These are phyloP conservation scores for Cataglyphis rosenhaueri DNA, from an alignment of 2,888 invertebrate genomes.

Conservation along the genomic window DNA sequence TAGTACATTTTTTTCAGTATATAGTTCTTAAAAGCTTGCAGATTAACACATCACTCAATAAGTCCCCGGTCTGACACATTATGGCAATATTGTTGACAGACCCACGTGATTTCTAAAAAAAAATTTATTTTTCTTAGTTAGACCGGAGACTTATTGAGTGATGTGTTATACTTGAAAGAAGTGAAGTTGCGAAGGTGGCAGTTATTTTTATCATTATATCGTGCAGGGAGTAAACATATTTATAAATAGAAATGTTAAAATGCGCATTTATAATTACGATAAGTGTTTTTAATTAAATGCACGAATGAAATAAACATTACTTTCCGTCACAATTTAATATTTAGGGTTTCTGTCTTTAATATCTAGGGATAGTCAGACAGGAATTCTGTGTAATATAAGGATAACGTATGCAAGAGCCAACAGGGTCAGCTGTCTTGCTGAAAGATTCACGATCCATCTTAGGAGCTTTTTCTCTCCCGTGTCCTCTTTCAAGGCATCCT, in stretches of 20 bases:
- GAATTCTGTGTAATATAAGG: not conserved
- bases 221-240: not conserved
- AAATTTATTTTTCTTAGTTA: too few relatives aligned
- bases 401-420: slow-evolving; percentile 16
- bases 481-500: slow-evolving; percentile 1
- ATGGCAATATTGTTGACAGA: too few relatives aligned
- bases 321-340: not conserved
- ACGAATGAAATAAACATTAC: not conserved
- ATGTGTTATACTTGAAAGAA: not conserved
- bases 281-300: not conserved
- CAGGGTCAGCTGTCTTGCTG: slow-evolving; percentile 29
- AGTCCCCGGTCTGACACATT: too few relatives aligned
- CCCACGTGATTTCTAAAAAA: too few relatives aligned
- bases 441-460: slow-evolving; percentile 34
- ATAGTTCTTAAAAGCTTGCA: not conserved
- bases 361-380: slow-evolving; percentile 20
- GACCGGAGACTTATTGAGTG: too few relatives aligned
- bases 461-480: not conserved
- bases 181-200: not conserved
- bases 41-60: too few relatives aligned
- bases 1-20: not conserved
- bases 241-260: slow-evolving; percentile 3
- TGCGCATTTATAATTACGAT: too few relatives aligned
- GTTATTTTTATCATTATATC: not conserved
- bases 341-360: not conserved